Base-by-base conservation (phyloP, 2,797 vertebrate genomes). In the Bryconaethiops microstoma region DNA sequence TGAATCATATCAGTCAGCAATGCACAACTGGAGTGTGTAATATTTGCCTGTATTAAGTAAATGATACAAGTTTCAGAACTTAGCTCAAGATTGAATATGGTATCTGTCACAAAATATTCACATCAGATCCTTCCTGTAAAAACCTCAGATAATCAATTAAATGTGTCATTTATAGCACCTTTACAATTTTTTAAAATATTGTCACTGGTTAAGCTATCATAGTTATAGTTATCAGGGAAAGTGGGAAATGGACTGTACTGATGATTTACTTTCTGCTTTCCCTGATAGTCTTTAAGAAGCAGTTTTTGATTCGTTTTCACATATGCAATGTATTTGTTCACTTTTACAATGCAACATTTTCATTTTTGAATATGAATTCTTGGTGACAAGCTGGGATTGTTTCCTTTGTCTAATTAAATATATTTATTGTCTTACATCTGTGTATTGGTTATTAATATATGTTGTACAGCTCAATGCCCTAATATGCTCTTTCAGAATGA, bases 381-480 rank as follows among this genome's bases (percentile, higher is more conserved):
- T 60, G 19, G 16, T 23, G 42, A 84, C 85, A 84, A 80, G 74
- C 82, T 42, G 79, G 71, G 40, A 74, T 81, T 84, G 76, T 84
- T 78, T 48, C 59, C 19, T 80, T 35, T 59, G 25, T 86, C 70
- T 64, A 65, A 82, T 73, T 72, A 84, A 82, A 78, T 6, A 29
- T 60, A 67, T 84, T 55, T 74, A 77, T 75, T 71, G 29, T 60
- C 21, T n/a, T 6, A 8, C 0, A 35, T 75, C 14, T 71, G 16
- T 65, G n/a, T 35, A 35, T 5, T 54, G 42, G 2, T 2, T 25
- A 17, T n/a, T 21, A 16, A n/a, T 55, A 54, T 55, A 73, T 50
- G 12, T 12, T 48, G 21, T 1, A 69, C 29, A 29, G 29, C 29
- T 29, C 29, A 29, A 50, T 14, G 10, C 48, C 48, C 12, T 10